Percentiles rank a stretch among this genome's conserved stretches.
These are phyloP conservation scores for Eudemis profundana DNA, from an alignment of 2,888 invertebrate species.

Conservation along the genomic window DNA sequence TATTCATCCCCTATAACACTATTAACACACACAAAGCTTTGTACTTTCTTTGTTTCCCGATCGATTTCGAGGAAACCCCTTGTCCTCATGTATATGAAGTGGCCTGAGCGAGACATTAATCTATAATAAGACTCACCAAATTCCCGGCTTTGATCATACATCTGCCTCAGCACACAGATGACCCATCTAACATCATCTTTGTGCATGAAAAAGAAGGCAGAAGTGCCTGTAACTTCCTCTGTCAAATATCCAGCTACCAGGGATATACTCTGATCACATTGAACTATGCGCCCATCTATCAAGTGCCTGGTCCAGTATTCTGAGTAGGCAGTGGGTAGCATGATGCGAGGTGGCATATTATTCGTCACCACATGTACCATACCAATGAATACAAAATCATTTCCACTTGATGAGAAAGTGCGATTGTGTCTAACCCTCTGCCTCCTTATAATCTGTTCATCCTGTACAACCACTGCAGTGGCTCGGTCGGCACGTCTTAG, in stretches of 20 bases:
- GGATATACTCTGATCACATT: constrained; percentile 96
- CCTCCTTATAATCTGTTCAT: constrained; percentile 79
- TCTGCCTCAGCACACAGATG: constrained; percentile 93
- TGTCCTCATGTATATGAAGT: constrained; percentile 93
- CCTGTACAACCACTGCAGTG: constrained; percentile 79
- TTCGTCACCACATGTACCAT: constrained; percentile 88
- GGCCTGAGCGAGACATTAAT: constrained; percentile 91
- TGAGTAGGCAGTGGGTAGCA: constrained; percentile 88
- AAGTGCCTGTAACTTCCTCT: constrained; percentile 94
- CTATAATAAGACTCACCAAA: constrained; percentile 95
- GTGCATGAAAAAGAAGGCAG: constrained; percentile 96
- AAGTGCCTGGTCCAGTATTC: constrained; percentile 96
- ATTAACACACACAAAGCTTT: constrained; percentile 95
- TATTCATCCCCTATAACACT: constrained; percentile 91
- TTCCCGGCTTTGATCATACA: constrained; percentile 94
- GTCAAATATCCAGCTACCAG: constrained; percentile 95
- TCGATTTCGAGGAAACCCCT: constrained; percentile 94
- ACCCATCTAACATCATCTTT: constrained; percentile 95
- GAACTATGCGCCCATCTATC: constrained; percentile 94
- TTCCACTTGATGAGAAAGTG: constrained; percentile 84
- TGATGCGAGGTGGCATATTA: constrained; percentile 84
- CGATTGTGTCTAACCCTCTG: constrained; percentile 83
- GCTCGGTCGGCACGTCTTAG: constrained; percentile 86
- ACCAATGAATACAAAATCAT: constrained; percentile 89
- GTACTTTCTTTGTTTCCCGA: constrained; percentile 89